phyloP scores from a whole-genome alignment of 2,888 invertebrate species.

The Ochropleura plecta region DNA sequence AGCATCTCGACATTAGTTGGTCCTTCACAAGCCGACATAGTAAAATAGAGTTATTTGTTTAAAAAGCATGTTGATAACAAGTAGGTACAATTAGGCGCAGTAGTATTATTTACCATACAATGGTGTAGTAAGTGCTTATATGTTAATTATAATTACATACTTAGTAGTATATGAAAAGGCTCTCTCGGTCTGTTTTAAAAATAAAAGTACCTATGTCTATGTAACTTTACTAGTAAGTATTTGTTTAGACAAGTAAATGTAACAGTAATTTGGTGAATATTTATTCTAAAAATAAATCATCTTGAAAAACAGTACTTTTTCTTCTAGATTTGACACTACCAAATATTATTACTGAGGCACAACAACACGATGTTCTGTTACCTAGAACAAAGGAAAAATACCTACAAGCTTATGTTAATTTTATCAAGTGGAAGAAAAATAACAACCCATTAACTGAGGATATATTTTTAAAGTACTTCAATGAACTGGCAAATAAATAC shows the following conservation, averaged over 20 bases:
- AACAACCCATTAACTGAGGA: conserved; percentile 18
- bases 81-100: too few species aligned
- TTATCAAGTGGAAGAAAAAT: conserved; percentile 16
- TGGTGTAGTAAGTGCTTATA: not conserved
- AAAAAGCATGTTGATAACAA: not conserved
- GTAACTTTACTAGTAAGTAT: not conserved
- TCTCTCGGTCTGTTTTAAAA: too few species aligned
- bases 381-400: conserved; percentile 14
- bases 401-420: conserved; percentile 12
- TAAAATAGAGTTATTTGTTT: not conserved
- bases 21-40: not conserved
- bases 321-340: not conserved
- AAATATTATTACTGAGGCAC: conserved; percentile 7
- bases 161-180: not conserved
- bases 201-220: not conserved
- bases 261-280: not conserved
- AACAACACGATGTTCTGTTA: not conserved
- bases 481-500: conserved; percentile 17
- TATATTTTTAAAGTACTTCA: conserved; percentile 27
- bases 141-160: not conserved
- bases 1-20: not conserved
- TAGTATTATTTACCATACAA: not conserved
- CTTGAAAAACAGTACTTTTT: not conserved
- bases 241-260: not conserved
- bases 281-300: not conserved